Percentiles rank a stretch among this genome's conserved stretches.
These are phyloP conservation scores for Alligator mississippiensis DNA, from an alignment of 2,113 vertebrate species.

Conservation along the genomic window DNA sequence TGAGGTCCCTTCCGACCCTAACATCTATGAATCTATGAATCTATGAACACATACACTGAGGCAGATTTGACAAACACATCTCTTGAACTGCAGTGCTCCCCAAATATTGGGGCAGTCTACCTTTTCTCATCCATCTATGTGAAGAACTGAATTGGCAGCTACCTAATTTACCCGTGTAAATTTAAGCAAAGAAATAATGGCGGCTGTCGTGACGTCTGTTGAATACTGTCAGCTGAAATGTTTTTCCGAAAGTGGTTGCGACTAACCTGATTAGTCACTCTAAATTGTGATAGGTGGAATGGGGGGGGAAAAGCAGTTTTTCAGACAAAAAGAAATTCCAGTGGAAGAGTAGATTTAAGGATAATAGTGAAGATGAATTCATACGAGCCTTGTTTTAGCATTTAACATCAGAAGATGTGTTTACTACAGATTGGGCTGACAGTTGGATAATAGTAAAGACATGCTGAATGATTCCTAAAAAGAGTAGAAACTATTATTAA, in stretches of 20 bases:
- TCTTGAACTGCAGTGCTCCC: neutral
- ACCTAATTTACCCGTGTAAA: conserved; percentile 52
- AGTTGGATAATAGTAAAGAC: conserved; percentile 19
- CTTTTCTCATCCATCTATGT: conserved; percentile 16
- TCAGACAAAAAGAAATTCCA: conserved; percentile 69
- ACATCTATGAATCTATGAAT: too few relatives aligned
- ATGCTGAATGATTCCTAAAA: neutral
- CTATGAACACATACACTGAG: neutral
- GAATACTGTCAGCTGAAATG: conserved; percentile 54
- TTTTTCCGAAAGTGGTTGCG: conserved; percentile 63
- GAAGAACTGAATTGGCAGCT: conserved; percentile 10
- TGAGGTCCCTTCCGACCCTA: too few relatives aligned
- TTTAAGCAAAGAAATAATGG: conserved; percentile 28
- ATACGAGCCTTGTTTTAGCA: conserved; percentile 48
- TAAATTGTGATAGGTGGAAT: conserved; percentile 71
- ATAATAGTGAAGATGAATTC: conserved; percentile 68
- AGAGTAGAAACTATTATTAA: neutral
- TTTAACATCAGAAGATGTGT: conserved; percentile 29
- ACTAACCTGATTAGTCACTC: conserved; percentile 68
- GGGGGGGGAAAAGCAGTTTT: conserved; percentile 59
- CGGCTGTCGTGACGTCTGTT: conserved; percentile 6
- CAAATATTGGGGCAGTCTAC: neutral
- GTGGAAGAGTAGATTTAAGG: conserved; percentile 61
- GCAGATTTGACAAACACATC: neutral
- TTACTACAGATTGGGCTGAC: conserved; percentile 25